A percentile compares a stretch with the other conserved stretches of the same genome.
Conservation (phyloP, 2,113 vertebrate species). For the Todiramphus chloris region DNA sequence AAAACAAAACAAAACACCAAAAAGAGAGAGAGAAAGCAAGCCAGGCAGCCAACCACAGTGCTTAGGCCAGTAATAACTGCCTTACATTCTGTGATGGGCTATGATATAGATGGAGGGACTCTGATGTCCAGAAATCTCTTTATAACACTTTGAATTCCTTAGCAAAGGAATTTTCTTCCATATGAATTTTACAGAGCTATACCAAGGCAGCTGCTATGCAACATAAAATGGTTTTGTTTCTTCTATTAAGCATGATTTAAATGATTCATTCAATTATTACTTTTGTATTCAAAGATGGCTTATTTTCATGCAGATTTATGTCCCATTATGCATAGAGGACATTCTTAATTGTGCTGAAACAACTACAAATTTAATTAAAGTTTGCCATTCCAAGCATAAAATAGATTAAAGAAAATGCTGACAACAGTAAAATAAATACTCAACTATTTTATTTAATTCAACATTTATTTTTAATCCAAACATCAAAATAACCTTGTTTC, state of each 20-base stretch:
- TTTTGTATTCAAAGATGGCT: conserved; percentile 53
- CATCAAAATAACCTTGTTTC: conserved; percentile 48
- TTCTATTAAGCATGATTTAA: background rate
- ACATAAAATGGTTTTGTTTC: background rate
- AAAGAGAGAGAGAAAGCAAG: too few species aligned
- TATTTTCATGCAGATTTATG: conserved; percentile 63
- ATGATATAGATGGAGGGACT: background rate
- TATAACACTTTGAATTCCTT: background rate
- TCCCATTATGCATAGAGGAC: conserved; percentile 1
- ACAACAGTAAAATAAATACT: conserved; percentile 57
- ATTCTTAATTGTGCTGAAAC: conserved; percentile 64
- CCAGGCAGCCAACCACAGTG: background rate
- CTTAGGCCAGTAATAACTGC: background rate
- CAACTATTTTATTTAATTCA: conserved; percentile 36
- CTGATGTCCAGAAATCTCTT: background rate
- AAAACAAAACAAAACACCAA: too few species aligned
- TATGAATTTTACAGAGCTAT: background rate
- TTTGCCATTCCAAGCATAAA: conserved; percentile 50
- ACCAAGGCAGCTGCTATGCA: background rate
- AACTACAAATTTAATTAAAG: conserved; percentile 70
- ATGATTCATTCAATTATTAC: conserved; percentile 35
- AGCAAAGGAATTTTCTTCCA: background rate
- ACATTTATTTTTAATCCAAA: conserved; percentile 50
- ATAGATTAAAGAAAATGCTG: conserved; percentile 44
- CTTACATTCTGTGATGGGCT: background rate